These are phyloP conservation scores for Gallinago media DNA, from an alignment of 2,113 vertebrate species.

Conservation along the genomic window DNA sequence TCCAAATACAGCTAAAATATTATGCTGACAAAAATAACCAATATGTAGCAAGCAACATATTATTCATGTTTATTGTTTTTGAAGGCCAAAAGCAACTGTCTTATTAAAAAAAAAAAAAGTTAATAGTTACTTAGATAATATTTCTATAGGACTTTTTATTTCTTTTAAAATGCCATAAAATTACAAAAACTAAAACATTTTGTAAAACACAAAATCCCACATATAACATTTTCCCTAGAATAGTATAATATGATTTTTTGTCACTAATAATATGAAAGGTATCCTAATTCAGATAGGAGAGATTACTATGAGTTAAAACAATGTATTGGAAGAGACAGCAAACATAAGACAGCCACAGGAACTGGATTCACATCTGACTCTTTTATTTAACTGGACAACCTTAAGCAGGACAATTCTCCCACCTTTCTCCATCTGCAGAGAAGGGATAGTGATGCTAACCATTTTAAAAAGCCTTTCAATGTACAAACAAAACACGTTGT, in stretches of 20 bases:
- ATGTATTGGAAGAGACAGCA: not conserved
- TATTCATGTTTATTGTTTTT: not conserved
- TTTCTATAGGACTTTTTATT: not conserved
- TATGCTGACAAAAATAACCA: not conserved
- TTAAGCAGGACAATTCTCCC: not conserved
- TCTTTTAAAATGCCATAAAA: not conserved
- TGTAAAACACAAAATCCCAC: rapidly evolving
- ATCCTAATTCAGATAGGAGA: not conserved
- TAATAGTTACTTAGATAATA: not conserved
- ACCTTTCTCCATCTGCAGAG: not conserved
- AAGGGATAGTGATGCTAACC: not conserved
- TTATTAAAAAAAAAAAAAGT: not conserved
- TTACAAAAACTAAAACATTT: rapidly evolving
- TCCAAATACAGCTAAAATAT: not conserved
- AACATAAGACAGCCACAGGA: not conserved
- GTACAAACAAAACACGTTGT: not conserved
- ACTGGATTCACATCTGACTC: not conserved
- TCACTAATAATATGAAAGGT: not conserved
- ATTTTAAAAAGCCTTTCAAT: not conserved
- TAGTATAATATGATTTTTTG: not conserved
- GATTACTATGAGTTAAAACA: not conserved
- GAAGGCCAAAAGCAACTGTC: not conserved
- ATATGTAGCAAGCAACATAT: not conserved
- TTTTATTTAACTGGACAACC: not conserved
- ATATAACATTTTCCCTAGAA: not conserved